Conservation (phyloP, 2,797 vertebrate species). For the Meriones psammophilus region DNA sequence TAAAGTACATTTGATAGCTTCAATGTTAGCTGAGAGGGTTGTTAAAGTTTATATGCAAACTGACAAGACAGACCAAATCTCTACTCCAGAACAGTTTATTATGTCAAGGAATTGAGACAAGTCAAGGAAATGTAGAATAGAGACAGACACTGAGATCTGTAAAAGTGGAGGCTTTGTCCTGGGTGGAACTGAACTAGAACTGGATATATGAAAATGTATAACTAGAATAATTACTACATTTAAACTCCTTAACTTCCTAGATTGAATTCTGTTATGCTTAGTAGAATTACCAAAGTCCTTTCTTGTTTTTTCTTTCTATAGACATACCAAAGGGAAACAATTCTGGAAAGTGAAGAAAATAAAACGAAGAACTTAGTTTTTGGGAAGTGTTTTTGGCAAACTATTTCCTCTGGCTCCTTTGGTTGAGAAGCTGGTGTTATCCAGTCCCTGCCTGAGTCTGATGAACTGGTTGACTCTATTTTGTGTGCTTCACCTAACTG, state of each 20-base stretch:
- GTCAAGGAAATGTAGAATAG: slow-evolving; percentile 9
- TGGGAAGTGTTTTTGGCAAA: neutral
- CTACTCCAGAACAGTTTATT: slow-evolving; percentile 36
- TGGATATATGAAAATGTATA: neutral
- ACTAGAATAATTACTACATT: neutral
- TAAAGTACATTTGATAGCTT: slow-evolving; percentile 62
- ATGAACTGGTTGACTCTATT: neutral
- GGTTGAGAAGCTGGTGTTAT: neutral
- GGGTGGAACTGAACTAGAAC: neutral
- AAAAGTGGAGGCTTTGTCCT: neutral
- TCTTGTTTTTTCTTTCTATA: neutral
- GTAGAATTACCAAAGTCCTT: neutral
- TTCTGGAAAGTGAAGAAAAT: slow-evolving; percentile 6
- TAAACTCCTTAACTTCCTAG: neutral
- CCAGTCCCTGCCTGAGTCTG: neutral
- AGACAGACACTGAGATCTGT: neutral
- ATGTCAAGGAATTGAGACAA: slow-evolving; percentile 48
- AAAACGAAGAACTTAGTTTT: neutral
- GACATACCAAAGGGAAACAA: neutral
- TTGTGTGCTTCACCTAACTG: neutral
- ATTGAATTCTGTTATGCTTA: neutral
- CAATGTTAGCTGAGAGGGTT: slow-evolving; percentile 45
- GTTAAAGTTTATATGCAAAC: slow-evolving; percentile 65
- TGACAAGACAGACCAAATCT: slow-evolving; percentile 49
- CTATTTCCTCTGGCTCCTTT: neutral